Conservation (phyloP, 2,888 invertebrate genomes). For the Brenthis hecate region DNA sequence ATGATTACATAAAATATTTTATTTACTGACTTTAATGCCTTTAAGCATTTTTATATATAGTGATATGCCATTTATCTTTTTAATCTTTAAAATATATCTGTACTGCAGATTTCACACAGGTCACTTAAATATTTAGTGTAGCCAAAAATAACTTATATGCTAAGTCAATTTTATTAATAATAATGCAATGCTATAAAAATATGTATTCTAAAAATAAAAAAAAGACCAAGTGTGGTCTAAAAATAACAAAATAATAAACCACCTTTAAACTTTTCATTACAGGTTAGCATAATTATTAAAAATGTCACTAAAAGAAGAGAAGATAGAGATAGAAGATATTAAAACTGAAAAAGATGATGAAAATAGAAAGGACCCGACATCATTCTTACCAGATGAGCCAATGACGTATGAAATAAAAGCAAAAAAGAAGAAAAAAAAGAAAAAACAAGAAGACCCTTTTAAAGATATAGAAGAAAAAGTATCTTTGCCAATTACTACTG, state of each 20-base stretch:
- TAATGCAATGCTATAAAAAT: too few relatives aligned
- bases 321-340: constrained; percentile 39
- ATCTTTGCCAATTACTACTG: constrained; percentile 41
- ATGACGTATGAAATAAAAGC: constrained; percentile 72
- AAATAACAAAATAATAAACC: background rate
- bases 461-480: constrained; percentile 61
- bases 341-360: constrained; percentile 38
- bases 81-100: too few relatives aligned
- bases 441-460: constrained; percentile 67
- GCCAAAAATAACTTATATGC: too few relatives aligned
- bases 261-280: constrained; percentile 6
- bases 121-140: too few relatives aligned
- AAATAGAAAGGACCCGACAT: constrained; percentile 65
- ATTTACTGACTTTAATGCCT: too few relatives aligned
- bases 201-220: background rate
- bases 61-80: too few relatives aligned
- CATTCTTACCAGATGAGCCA: constrained; percentile 68
- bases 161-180: too few relatives aligned
- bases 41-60: too few relatives aligned
- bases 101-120: too few relatives aligned
- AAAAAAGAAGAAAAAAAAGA: constrained; percentile 72
- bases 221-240: background rate
- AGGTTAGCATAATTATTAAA: constrained; percentile 22
- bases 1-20: too few relatives aligned
- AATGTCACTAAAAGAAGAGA: constrained; percentile 42